Percentiles rank a stretch among this genome's conserved stretches.
Evolutionary conservation across 2,797 vertebrate genomes (phyloP).

Genomic region (Sylvilagus floridanus): DNA sequence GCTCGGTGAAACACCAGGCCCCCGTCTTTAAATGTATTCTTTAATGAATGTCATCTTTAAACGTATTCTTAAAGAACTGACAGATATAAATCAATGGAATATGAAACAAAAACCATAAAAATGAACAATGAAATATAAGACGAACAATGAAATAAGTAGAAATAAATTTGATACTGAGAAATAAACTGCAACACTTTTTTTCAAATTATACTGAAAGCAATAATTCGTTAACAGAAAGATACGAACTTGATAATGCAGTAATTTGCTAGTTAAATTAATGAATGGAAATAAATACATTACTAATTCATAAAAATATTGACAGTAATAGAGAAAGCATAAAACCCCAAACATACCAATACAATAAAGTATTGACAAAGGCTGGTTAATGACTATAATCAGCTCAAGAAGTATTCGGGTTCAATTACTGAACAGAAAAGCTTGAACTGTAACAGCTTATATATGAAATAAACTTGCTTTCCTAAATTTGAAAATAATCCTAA

Average conservation of each 20-base stretch:
- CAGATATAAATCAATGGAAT: slow-evolving; percentile 15
- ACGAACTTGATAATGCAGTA: slow-evolving; percentile 7
- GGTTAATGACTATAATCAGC: background rate
- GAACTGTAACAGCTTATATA: background rate
- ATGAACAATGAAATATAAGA: slow-evolving; percentile 46
- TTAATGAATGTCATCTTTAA: slow-evolving; percentile 27
- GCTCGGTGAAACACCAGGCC: too few species aligned
- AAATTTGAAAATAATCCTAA: slow-evolving; percentile 39
- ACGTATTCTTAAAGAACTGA: slow-evolving; percentile 43
- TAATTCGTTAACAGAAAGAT: slow-evolving; percentile 47
- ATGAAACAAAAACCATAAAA: background rate
- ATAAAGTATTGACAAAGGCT: background rate
- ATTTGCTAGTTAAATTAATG: slow-evolving; percentile 15
- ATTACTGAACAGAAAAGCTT: background rate
- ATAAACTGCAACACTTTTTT: slow-evolving; percentile 58
- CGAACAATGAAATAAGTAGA: slow-evolving; percentile 34
- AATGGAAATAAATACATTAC: background rate
- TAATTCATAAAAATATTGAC: slow-evolving; percentile 12
- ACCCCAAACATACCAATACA: background rate
- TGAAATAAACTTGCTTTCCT: background rate
- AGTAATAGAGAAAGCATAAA: slow-evolving; percentile 28
- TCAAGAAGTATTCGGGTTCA: slow-evolving; percentile 19
- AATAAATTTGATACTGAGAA: slow-evolving; percentile 51
- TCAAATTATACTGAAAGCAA: slow-evolving; percentile 6
- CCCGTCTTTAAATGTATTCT: background rate